Conservation (phyloP, 37 sponge, comb jelly and placozoan species). For the Eunapius fragilis region DNA sequence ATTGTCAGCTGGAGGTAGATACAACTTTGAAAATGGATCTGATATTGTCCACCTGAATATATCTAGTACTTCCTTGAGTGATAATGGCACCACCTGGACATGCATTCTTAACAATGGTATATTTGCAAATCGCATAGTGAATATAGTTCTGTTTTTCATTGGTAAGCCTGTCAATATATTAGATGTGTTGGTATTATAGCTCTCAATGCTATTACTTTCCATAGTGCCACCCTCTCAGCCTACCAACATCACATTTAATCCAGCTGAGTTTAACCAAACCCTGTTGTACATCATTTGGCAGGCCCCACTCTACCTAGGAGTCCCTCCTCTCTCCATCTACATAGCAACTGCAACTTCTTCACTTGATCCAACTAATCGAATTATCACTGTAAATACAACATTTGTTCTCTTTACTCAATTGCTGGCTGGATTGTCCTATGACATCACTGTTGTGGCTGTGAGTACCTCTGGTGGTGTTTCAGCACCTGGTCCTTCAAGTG, state of each 20-base stretch:
- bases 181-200: background rate
- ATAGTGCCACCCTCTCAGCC: background rate
- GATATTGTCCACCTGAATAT: constrained; percentile 17
- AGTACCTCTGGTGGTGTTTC: background rate
- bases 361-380: background rate
- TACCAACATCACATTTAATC: background rate
- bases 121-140: background rate
- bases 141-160: background rate
- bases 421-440: background rate
- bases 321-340: background rate
- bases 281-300: background rate
- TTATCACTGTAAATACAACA: background rate
- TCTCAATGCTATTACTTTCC: background rate
- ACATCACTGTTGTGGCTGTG: background rate
- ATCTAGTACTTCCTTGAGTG: background rate
- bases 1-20: background rate
- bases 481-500: background rate
- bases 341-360: background rate
- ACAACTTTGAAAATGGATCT: constrained; percentile 1
- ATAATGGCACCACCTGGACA: constrained; percentile 29
- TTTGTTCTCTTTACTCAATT: background rate
- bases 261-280: background rate
- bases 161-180: background rate
- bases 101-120: constrained; percentile 5
- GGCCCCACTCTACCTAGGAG: background rate